Evolutionary conservation across 2,797 vertebrate species (phyloP).

Genomic region (Heteromormyrus szaboi): DNA sequence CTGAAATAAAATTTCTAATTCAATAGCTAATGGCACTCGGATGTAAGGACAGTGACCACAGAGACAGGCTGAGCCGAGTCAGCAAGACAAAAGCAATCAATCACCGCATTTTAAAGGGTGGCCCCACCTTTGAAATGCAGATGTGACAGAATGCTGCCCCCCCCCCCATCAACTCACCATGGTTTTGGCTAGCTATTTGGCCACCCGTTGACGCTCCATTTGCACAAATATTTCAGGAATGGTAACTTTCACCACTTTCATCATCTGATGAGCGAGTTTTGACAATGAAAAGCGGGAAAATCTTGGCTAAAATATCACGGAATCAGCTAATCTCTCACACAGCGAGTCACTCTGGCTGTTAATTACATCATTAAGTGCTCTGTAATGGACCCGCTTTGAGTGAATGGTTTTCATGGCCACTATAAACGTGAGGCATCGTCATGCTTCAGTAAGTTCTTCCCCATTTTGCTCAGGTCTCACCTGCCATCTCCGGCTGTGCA

Average conservation of each 20-base stretch:
- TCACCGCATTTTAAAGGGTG: slow-evolving; percentile 35
- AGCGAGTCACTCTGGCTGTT: slow-evolving; percentile 41
- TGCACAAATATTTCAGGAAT: slow-evolving; percentile 4
- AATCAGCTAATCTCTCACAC: slow-evolving; percentile 34
- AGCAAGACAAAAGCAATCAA: slow-evolving; percentile 46
- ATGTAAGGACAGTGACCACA: slow-evolving; percentile 50
- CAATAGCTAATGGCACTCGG: slow-evolving; percentile 56
- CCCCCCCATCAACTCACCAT: background rate
- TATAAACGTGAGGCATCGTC: slow-evolving; percentile 27
- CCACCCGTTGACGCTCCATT: slow-evolving; percentile 2
- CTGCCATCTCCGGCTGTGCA: background rate
- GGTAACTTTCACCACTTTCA: background rate
- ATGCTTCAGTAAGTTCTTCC: slow-evolving; percentile 34
- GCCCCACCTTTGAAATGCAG: slow-evolving; percentile 29
- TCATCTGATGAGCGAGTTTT: background rate
- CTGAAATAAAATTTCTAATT: slow-evolving; percentile 44
- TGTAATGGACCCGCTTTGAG: slow-evolving; percentile 38
- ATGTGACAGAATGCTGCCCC: background rate
- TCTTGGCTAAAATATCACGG: background rate
- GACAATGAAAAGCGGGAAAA: slow-evolving; percentile 14
- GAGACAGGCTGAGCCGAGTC: slow-evolving; percentile 25
- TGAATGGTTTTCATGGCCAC: background rate
- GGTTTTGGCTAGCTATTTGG: slow-evolving; percentile 25
- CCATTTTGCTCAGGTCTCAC: slow-evolving; percentile 33
- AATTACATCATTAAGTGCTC: slow-evolving; percentile 32